These are phyloP conservation scores for Congeria kusceri DNA, from an alignment of 2,888 invertebrate species.

Conservation along the genomic window DNA sequence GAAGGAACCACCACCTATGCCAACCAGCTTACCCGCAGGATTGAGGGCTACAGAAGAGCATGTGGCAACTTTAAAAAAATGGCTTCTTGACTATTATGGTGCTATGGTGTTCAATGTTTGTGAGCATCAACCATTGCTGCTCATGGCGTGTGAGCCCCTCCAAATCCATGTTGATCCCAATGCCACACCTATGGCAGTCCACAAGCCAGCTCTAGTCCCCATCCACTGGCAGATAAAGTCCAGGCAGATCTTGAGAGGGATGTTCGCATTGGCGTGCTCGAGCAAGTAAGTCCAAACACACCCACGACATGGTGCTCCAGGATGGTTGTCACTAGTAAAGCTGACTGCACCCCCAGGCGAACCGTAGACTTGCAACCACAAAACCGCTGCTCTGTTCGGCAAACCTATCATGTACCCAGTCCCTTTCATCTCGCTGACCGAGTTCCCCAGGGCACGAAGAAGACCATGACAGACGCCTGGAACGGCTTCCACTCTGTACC, in stretches of 20 bases:
- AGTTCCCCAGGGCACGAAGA: conserved; percentile 47
- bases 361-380: conserved; percentile 42
- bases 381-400: conserved; percentile 55
- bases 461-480: conserved; percentile 55
- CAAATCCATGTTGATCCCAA: too few relatives aligned
- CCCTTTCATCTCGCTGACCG: too few relatives aligned
- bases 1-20: conserved; percentile 22
- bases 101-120: too few relatives aligned
- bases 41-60: too few relatives aligned
- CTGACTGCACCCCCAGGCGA: conserved; percentile 35
- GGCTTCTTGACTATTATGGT: conserved; percentile 44
- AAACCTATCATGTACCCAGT: conserved; percentile 62
- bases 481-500: conserved; percentile 51
- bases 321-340: conserved; percentile 34
- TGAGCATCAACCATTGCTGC: too few relatives aligned
- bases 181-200: too few relatives aligned
- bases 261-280: too few relatives aligned
- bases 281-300: too few relatives aligned
- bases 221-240: conserved; percentile 45
- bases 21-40: conserved; percentile 29
- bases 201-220: too few relatives aligned
- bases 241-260: conserved; percentile 42
- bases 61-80: conserved; percentile 30
- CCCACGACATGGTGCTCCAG: too few relatives aligned
- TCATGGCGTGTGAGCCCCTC: too few relatives aligned